These are phyloP conservation scores for Thalassophryne amazonica DNA, from an alignment of 2,797 vertebrate species.

Conservation along the genomic window DNA sequence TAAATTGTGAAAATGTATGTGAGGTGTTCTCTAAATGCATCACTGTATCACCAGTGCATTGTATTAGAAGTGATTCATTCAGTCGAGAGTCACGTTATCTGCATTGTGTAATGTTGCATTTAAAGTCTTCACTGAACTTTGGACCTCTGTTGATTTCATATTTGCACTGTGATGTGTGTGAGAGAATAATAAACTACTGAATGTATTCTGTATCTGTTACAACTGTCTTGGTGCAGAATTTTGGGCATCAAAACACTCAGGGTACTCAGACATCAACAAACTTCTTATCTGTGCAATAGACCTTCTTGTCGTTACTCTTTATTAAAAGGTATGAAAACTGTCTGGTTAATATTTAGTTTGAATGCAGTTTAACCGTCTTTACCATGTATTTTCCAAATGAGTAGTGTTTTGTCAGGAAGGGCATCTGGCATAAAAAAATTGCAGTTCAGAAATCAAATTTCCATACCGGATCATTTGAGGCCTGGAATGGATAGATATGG, in stretches of 20 bases:
- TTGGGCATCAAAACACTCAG: slow-evolving; percentile 24
- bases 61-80: background rate
- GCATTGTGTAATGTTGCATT: slow-evolving; percentile 3
- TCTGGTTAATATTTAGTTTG: too few species aligned
- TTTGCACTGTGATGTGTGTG: slow-evolving; percentile 27
- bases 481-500: too few species aligned
- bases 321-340: too few species aligned
- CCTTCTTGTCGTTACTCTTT: too few species aligned
- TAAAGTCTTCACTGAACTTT: slow-evolving; percentile 5
- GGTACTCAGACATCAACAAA: slow-evolving; percentile 19
- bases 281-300: background rate
- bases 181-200: slow-evolving; percentile 24
- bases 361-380: too few species aligned
- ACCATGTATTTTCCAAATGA: too few species aligned
- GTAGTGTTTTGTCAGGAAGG: too few species aligned
- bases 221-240: slow-evolving; percentile 31
- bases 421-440: too few species aligned
- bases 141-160: background rate
- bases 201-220: slow-evolving; percentile 9
- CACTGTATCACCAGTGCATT: background rate
- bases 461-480: too few species aligned
- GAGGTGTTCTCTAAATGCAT: background rate
- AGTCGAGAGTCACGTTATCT: background rate
- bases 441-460: too few species aligned
- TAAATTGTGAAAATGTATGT: background rate